Evolutionary conservation across 2,888 invertebrate genomes (phyloP).

Genomic region (Amphipoea lucens): DNA sequence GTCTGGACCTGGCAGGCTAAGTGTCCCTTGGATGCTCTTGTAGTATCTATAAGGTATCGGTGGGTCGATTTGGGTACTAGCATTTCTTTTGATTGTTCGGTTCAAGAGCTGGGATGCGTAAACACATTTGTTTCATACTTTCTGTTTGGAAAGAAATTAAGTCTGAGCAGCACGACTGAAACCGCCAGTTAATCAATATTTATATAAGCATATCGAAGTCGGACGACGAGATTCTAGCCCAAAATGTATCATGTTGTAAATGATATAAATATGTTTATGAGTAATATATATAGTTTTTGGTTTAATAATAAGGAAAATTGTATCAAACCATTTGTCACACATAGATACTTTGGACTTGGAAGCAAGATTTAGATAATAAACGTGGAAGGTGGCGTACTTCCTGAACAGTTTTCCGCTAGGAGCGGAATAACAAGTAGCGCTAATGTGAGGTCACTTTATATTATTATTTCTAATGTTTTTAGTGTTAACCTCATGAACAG

Average conservation of each 20-base stretch:
- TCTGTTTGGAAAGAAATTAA: not conserved
- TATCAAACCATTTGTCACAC: conserved; percentile 15
- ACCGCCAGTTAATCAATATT: not conserved
- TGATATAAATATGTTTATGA: not conserved
- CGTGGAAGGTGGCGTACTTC: not conserved
- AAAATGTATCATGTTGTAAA: not conserved
- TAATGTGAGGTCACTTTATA: conserved; percentile 20
- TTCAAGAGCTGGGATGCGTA: not conserved
- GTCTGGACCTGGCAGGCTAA: not conserved
- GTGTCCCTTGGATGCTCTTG: not conserved
- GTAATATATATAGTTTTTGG: not conserved
- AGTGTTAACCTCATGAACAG: conserved; percentile 3
- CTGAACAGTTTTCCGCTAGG: conserved; percentile 19
- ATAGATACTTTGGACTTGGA: conserved; percentile 11
- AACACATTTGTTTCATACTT: not conserved
- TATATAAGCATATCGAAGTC: not conserved
- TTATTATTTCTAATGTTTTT: not conserved
- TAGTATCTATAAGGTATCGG: not conserved
- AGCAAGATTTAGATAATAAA: conserved; percentile 28
- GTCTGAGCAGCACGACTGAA: not conserved
- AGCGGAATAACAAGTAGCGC: conserved; percentile 28
- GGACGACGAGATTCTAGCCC: not conserved
- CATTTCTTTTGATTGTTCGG: not conserved
- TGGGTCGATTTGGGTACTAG: not conserved
- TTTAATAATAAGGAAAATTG: conserved; percentile 22